Evolutionary conservation across 1,140 invertebrate genomes (phyloP).

Genomic region (Chironomus tepperi): DNA sequence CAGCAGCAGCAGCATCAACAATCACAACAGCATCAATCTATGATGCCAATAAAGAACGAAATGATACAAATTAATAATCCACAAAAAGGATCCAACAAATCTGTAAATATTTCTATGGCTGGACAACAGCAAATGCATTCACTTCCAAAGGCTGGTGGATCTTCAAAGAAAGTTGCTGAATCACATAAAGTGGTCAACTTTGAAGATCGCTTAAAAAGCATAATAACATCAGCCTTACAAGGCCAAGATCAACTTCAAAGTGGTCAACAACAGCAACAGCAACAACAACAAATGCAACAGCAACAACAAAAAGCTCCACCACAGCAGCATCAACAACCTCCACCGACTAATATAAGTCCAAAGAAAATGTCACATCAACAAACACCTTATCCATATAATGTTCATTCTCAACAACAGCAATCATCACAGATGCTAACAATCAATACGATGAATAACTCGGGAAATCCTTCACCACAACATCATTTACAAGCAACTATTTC

Average conservation of each 20-base stretch:
- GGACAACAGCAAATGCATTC: neutral
- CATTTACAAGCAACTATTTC: neutral
- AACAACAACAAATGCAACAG: slow-evolving; percentile 28
- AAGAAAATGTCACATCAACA: neutral
- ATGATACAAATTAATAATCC: neutral
- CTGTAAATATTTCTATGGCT: too few species aligned
- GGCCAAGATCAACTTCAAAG: slow-evolving; percentile 25
- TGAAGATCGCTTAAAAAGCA: slow-evolving; percentile 84
- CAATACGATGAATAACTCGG: slow-evolving; percentile 28
- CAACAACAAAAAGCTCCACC: slow-evolving; percentile 23
- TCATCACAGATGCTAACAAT: slow-evolving; percentile 28
- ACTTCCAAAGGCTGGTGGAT: slow-evolving; percentile 16
- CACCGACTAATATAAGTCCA: neutral
- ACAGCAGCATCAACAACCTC: too few species aligned
- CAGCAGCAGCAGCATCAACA: slow-evolving; percentile 26
- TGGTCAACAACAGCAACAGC: slow-evolving; percentile 21
- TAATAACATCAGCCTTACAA: slow-evolving; percentile 73
- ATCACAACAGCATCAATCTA: slow-evolving; percentile 26
- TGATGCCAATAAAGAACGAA: neutral
- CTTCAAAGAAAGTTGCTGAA: slow-evolving; percentile 49
- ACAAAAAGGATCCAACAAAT: neutral
- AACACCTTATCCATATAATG: neutral
- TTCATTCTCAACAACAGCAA: neutral
- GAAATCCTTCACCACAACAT: slow-evolving; percentile 26
- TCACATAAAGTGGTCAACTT: slow-evolving; percentile 78